A percentile compares a stretch with the other conserved stretches of the same genome.
These are phyloP conservation scores for Neogale vison DNA, from an alignment of 2,113 vertebrate species.

Conservation along the genomic window DNA sequence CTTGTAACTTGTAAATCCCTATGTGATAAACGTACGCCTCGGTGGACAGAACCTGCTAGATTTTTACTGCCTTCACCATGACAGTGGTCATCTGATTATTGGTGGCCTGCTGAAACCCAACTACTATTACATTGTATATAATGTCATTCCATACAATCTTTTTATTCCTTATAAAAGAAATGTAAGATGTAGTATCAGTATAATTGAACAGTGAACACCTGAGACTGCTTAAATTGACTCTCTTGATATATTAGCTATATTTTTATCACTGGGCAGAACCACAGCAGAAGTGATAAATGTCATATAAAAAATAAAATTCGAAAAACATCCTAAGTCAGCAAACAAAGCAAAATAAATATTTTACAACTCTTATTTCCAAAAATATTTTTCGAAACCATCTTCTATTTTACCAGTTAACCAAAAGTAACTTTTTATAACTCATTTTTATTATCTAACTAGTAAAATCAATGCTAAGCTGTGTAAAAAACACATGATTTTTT, in stretches of 20 bases:
- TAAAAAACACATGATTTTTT: background rate
- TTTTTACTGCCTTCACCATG: background rate
- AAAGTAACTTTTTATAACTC: background rate
- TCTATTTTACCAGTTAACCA: background rate
- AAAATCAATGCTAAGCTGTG: background rate
- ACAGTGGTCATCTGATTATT: background rate
- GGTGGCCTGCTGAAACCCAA: background rate
- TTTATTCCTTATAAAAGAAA: background rate
- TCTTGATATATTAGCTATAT: background rate
- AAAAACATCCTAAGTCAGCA: background rate
- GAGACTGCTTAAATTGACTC: background rate
- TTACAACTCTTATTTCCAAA: conserved; percentile 21
- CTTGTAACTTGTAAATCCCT: background rate
- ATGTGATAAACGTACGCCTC: background rate
- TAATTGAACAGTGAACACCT: background rate
- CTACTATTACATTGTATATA: background rate
- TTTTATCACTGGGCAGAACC: background rate
- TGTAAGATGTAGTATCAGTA: background rate
- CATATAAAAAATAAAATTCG: background rate
- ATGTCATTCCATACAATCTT: background rate
- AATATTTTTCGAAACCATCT: conserved; percentile 13
- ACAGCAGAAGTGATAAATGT: background rate
- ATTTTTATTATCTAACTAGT: background rate
- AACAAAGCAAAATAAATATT: conserved; percentile 39
- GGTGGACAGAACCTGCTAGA: background rate